phyloP scores from a whole-genome alignment of 1,140 invertebrate genomes.

The Polyergus mexicanus region DNA sequence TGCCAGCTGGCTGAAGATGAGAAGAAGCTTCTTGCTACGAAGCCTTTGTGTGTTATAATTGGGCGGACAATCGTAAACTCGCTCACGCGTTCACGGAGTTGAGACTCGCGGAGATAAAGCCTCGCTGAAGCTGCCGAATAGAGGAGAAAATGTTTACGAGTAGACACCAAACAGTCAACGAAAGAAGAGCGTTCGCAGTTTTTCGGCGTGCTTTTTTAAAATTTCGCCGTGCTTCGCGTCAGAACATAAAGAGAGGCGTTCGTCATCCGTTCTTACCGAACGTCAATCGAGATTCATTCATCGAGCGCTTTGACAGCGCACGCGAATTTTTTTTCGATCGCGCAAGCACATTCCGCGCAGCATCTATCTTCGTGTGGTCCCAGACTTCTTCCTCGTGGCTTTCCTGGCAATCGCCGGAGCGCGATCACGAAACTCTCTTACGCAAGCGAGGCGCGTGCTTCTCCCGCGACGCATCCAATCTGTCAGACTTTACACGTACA shows the following conservation, averaged over 20 bases:
- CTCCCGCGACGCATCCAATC: constrained; percentile 37
- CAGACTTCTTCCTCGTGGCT: constrained; percentile 33
- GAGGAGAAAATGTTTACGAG: constrained; percentile 30
- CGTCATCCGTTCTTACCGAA: constrained; percentile 8
- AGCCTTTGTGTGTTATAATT: not conserved
- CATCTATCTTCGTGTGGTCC: constrained; percentile 47
- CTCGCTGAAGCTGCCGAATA: not conserved
- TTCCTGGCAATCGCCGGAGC: not conserved
- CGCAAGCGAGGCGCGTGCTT: constrained; percentile 64
- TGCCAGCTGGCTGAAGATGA: constrained; percentile 29
- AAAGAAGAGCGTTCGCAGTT: constrained; percentile 36
- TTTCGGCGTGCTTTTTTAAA: constrained; percentile 39
- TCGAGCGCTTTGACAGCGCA: constrained; percentile 19
- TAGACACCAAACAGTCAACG: constrained; percentile 49
- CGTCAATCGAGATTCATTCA: constrained; percentile 14
- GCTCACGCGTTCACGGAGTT: not conserved
- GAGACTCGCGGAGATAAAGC: not conserved
- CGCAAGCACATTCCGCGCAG: constrained; percentile 24
- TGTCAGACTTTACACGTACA: constrained; percentile 25
- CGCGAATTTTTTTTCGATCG: constrained; percentile 60
- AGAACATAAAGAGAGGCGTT: constrained; percentile 30
- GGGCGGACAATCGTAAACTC: not conserved
- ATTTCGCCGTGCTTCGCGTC: constrained; percentile 28
- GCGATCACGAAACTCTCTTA: constrained; percentile 12
- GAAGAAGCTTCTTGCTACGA: constrained; percentile 24